A percentile compares a stretch with the other conserved stretches of the same genome.
Evolutionary conservation across 2,113 vertebrate species (phyloP).

Genomic region (Macquaria australasica): DNA sequence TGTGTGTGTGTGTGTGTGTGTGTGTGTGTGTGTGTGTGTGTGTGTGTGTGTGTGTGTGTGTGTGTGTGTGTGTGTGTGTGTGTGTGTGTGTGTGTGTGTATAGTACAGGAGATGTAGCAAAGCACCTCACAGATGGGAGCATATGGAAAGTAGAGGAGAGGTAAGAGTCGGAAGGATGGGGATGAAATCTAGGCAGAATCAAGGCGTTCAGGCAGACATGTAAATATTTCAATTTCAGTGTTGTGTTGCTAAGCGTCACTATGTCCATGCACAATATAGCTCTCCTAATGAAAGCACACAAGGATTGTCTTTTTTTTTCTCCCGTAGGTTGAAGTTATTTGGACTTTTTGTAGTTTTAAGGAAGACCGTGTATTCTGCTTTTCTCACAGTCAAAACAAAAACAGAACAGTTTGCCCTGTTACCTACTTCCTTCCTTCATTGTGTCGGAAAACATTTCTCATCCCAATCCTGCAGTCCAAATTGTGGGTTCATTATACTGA

Average conservation of each 20-base stretch:
- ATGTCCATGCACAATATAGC: background rate
- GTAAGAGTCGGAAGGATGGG: conserved; percentile 22
- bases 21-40: conserved; percentile 28
- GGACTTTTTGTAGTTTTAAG: background rate
- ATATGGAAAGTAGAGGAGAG: conserved; percentile 40
- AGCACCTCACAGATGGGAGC: conserved; percentile 63
- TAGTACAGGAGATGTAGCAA: conserved; percentile 50
- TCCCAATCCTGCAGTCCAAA: background rate
- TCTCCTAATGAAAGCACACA: background rate
- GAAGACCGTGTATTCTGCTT: background rate
- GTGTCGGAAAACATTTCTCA: conserved; percentile 20
- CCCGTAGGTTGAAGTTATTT: background rate
- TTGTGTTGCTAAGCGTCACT: conserved; percentile 3
- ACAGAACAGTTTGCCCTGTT: background rate
- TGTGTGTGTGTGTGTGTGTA: conserved; percentile 25
- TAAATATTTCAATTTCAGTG: conserved; percentile 31
- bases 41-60: conserved; percentile 13
- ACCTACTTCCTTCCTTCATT: background rate
- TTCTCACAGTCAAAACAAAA: background rate
- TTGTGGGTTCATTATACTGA: background rate
- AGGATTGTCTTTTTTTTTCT: background rate
- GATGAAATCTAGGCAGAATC: conserved; percentile 33
- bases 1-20: background rate
- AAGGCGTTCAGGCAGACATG: conserved; percentile 34
- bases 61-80: conserved; percentile 15